Evolutionary conservation across 1,140 invertebrate genomes (phyloP).

Genomic region (Euwallacea fornicatus): DNA sequence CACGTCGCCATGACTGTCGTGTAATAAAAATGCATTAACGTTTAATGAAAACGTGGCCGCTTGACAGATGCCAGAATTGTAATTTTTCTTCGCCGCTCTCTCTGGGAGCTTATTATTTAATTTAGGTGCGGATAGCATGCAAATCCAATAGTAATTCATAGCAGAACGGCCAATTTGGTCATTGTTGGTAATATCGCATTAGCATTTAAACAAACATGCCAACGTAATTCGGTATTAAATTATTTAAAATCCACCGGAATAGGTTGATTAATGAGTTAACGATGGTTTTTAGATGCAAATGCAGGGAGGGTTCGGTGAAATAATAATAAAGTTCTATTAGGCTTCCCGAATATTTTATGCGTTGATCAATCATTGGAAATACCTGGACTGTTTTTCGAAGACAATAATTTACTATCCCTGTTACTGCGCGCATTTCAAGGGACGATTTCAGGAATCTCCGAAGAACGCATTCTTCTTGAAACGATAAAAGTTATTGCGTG

Average conservation of each 20-base stretch:
- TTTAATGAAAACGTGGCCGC: conserved; percentile 25
- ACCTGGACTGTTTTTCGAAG: background rate
- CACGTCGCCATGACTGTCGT: conserved; percentile 12
- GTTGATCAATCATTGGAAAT: background rate
- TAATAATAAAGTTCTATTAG: background rate
- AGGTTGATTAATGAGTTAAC: too few relatives aligned
- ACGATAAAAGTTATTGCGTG: background rate
- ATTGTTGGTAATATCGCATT: background rate
- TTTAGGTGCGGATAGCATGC: background rate
- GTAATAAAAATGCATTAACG: conserved; percentile 41
- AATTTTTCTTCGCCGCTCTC: background rate
- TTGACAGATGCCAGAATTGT: background rate
- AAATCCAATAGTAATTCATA: background rate
- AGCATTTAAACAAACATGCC: background rate
- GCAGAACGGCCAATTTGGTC: background rate
- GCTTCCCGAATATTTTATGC: background rate
- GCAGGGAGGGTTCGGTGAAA: background rate
- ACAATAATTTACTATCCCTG: background rate
- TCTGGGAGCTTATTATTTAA: background rate
- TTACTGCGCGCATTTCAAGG: background rate
- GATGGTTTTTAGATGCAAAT: too few relatives aligned
- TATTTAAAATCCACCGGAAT: too few relatives aligned
- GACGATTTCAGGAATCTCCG: background rate
- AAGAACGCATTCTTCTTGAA: background rate
- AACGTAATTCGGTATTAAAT: too few relatives aligned